Evolutionary conservation across 2,113 vertebrate genomes (phyloP).

Genomic region (Copsychus sechellarum): DNA sequence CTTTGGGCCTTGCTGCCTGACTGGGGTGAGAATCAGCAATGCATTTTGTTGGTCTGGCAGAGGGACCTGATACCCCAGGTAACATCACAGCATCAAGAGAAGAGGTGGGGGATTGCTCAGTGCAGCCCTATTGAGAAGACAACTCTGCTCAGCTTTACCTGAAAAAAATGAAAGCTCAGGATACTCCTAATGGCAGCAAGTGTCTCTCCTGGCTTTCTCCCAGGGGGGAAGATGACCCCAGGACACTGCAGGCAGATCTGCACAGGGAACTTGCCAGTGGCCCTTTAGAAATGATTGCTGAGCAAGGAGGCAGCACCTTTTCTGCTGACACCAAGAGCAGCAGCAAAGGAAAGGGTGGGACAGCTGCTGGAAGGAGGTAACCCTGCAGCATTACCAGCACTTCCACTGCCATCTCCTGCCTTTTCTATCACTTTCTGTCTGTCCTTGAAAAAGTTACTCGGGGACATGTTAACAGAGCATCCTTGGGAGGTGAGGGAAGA

Average conservation of each 20-base stretch:
- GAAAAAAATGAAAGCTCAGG: neutral
- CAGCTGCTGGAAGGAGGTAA: neutral
- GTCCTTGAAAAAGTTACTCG: constrained; percentile 48
- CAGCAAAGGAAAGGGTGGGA: neutral
- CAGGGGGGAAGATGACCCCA: constrained; percentile 13
- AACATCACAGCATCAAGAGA: neutral
- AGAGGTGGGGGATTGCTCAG: neutral
- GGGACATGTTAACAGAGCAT: constrained; percentile 11
- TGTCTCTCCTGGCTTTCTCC: constrained; percentile 25
- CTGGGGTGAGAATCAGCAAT: neutral
- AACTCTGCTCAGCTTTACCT: neutral
- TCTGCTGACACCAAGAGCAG: constrained; percentile 23
- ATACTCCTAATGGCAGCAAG: neutral
- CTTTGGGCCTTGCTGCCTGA: neutral
- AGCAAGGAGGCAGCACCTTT: constrained; percentile 36
- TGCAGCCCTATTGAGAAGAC: neutral
- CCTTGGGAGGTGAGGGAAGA: constrained; percentile 52
- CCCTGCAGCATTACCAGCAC: neutral
- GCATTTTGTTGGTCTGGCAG: neutral
- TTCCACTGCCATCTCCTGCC: neutral
- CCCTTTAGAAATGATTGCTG: neutral
- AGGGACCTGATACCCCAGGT: neutral
- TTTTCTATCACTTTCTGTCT: neutral
- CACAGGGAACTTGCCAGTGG: neutral
- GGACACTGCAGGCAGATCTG: neutral